Conservation (phyloP, 2,797 vertebrate genomes). For the Arremon brunneinucha region DNA sequence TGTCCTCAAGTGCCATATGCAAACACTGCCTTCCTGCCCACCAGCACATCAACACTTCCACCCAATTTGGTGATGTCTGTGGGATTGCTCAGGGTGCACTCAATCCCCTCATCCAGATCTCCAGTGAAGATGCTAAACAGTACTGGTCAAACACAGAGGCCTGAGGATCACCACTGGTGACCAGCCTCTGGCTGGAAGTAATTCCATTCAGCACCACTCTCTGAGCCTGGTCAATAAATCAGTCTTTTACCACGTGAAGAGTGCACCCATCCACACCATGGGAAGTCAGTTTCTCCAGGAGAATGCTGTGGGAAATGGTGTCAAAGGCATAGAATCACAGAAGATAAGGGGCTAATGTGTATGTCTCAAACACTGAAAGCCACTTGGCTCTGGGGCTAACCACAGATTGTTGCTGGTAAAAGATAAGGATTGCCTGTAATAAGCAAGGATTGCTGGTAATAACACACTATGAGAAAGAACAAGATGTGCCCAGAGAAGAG, state of each 20-base stretch:
- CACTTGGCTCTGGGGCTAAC: not conserved
- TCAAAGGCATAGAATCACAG: not conserved
- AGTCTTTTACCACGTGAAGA: not conserved
- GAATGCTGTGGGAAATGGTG: not conserved
- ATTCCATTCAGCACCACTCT: not conserved
- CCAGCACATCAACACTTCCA: not conserved
- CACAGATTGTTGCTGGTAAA: not conserved
- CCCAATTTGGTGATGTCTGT: not conserved
- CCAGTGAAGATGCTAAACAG: not conserved
- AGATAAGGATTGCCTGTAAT: not conserved
- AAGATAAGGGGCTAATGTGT: not conserved
- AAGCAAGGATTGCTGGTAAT: not conserved
- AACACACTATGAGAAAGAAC: not conserved
- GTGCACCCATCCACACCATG: accelerated
- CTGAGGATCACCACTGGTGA: not conserved
- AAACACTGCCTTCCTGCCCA: not conserved
- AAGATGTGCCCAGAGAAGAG: not conserved
- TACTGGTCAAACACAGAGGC: not conserved
- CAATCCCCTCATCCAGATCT: no score
- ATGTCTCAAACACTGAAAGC: not conserved
- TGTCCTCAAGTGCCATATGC: not conserved
- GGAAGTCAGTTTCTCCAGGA: not conserved
- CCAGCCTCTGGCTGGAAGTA: not conserved
- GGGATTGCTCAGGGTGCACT: not conserved
- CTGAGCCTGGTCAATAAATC: not conserved